A percentile compares a stretch with the other conserved stretches of the same genome.
These are phyloP conservation scores for Pseudomyrmex dendroicus DNA, from an alignment of 1,140 invertebrate species.

Conservation along the genomic window DNA sequence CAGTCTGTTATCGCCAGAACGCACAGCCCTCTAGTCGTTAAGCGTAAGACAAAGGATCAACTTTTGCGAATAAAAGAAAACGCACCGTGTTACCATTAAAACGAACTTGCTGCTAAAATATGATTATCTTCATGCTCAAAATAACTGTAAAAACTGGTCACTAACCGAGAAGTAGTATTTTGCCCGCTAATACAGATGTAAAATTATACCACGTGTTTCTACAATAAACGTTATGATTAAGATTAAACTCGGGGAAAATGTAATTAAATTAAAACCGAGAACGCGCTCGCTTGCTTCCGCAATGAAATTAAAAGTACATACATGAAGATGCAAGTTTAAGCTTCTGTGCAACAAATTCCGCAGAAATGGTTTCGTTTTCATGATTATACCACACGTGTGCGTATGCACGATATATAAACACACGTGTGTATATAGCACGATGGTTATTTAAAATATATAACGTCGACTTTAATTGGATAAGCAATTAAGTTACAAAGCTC, in stretches of 20 bases:
- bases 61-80: slow-evolving; percentile 24
- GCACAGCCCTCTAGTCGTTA: slow-evolving; percentile 30
- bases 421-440: background rate
- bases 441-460: background rate
- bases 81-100: background rate
- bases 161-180: background rate
- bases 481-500: slow-evolving; percentile 21
- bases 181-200: slow-evolving; percentile 1
- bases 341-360: background rate
- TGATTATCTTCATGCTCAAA: slow-evolving; percentile 32
- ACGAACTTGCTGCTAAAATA: slow-evolving; percentile 14
- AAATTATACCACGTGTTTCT: slow-evolving; percentile 26
- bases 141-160: slow-evolving; percentile 45
- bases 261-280: slow-evolving; percentile 7
- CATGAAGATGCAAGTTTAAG: slow-evolving; percentile 5
- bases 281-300: background rate
- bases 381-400: background rate
- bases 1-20: slow-evolving; percentile 51
- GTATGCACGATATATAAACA: background rate
- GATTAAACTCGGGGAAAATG: slow-evolving; percentile 16
- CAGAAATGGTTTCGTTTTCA: background rate
- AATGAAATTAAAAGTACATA: background rate
- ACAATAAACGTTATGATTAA: slow-evolving; percentile 28
- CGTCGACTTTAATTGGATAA: slow-evolving; percentile 2
- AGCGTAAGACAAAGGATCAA: slow-evolving; percentile 5